Percentiles rank a stretch among this genome's conserved stretches.
Conservation (phyloP, 2,888 invertebrate genomes). For the Eupithecia insigniata region DNA sequence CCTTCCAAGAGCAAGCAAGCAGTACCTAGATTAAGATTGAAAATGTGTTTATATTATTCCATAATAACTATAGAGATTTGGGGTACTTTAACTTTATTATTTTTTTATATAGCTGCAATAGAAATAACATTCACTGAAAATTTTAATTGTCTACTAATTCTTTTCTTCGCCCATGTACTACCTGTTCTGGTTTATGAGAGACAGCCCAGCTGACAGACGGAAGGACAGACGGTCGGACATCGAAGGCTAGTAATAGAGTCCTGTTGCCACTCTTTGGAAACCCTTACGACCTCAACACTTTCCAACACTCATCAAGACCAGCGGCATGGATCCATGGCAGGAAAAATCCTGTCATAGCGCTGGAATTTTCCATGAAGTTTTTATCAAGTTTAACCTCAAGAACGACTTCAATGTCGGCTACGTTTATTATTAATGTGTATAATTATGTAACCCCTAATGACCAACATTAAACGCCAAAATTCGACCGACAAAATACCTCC, state of each 20-base stretch:
- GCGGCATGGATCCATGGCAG: neutral
- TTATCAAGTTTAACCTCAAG: neutral
- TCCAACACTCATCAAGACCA: neutral
- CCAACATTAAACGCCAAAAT: slow-evolving; percentile 1
- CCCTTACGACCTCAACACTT: neutral
- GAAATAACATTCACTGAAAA: no score
- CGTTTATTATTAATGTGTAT: neutral
- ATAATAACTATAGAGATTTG: neutral
- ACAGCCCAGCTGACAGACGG: neutral
- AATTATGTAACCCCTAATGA: neutral
- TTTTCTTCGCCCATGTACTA: neutral
- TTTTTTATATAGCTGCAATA: no score
- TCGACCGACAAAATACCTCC: neutral
- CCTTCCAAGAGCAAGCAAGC: no score
- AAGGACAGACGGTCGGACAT: neutral
- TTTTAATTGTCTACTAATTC: neutral
- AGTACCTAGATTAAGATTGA: neutral
- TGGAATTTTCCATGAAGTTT: neutral
- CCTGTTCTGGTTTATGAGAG: neutral
- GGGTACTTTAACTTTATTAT: no score
- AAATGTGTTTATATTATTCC: neutral
- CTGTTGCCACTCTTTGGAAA: neutral
- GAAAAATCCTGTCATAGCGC: neutral
- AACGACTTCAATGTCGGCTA: neutral
- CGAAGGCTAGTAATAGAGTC: neutral